phyloP scores from a whole-genome alignment of 2,888 invertebrate species.

The Rutpela maculata region DNA sequence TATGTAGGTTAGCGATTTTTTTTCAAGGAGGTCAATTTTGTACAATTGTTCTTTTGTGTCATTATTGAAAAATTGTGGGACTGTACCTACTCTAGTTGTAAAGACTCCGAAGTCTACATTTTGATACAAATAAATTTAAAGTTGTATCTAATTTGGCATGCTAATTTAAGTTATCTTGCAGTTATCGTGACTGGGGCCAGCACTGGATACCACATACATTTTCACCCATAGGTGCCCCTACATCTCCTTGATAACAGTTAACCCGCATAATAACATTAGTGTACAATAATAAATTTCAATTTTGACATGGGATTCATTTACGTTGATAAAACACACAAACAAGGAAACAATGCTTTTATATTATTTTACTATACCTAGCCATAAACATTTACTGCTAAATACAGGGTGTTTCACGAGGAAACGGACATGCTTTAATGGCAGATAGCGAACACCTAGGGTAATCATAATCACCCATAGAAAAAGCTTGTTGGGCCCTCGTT shows the following conservation, averaged over 20 bases:
- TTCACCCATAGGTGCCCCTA: slow-evolving; percentile 37
- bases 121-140: background rate
- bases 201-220: slow-evolving; percentile 23
- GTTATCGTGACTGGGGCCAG: slow-evolving; percentile 33
- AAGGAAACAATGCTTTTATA: slow-evolving; percentile 31
- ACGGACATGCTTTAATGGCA: no score
- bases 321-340: slow-evolving; percentile 31
- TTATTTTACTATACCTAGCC: slow-evolving; percentile 16
- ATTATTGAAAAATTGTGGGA: background rate
- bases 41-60: no score
- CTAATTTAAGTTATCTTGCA: slow-evolving; percentile 36
- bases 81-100: background rate
- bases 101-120: background rate
- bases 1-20: no score
- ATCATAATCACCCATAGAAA: no score
- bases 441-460: no score
- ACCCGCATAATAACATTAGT: slow-evolving; percentile 42
- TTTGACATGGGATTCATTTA: slow-evolving; percentile 43
- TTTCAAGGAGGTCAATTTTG: no score
- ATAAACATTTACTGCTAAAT: slow-evolving; percentile 1
- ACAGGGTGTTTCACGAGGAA: no score
- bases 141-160: slow-evolving; percentile 29
- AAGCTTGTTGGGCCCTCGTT: no score
- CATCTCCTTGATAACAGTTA: slow-evolving; percentile 34
- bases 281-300: slow-evolving; percentile 46